Percentiles rank a stretch among this genome's conserved stretches.
Evolutionary conservation across 2,797 vertebrate genomes (phyloP).

Genomic region (Heteromormyrus szaboi): DNA sequence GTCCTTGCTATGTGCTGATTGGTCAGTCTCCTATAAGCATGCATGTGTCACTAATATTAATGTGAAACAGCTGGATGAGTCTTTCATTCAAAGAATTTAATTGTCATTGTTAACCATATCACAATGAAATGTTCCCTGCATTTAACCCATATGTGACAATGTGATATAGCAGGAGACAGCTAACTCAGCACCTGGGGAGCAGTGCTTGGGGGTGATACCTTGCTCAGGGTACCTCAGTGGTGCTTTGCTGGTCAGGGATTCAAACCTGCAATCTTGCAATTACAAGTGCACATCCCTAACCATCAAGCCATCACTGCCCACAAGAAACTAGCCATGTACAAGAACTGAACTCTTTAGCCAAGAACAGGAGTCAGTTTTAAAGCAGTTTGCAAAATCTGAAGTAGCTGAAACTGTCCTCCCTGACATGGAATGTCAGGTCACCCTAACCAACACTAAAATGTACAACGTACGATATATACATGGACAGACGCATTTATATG

Average conservation of each 20-base stretch:
- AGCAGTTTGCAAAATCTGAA: background rate
- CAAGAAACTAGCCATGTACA: background rate
- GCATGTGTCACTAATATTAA: background rate
- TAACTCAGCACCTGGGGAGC: no score
- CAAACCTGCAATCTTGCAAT: no score
- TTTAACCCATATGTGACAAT: no score
- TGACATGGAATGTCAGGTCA: background rate
- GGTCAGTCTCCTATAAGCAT: background rate
- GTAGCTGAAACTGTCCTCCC: background rate
- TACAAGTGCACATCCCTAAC: no score
- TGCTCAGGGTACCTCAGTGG: no score
- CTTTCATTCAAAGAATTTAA: background rate
- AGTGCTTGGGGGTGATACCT: no score
- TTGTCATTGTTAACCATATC: no score
- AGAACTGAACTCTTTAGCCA: background rate
- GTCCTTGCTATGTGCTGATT: background rate
- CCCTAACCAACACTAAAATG: background rate
- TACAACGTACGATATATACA: background rate
- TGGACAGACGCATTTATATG: background rate
- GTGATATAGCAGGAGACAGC: no score
- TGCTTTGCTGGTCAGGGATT: no score
- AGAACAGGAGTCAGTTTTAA: background rate
- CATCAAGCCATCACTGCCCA: no score
- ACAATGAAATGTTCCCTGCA: no score
- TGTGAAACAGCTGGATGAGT: background rate